These are phyloP conservation scores for Lutjanus argentimaculatus DNA, from an alignment of 2,797 vertebrate genomes.

Conservation along the genomic window DNA sequence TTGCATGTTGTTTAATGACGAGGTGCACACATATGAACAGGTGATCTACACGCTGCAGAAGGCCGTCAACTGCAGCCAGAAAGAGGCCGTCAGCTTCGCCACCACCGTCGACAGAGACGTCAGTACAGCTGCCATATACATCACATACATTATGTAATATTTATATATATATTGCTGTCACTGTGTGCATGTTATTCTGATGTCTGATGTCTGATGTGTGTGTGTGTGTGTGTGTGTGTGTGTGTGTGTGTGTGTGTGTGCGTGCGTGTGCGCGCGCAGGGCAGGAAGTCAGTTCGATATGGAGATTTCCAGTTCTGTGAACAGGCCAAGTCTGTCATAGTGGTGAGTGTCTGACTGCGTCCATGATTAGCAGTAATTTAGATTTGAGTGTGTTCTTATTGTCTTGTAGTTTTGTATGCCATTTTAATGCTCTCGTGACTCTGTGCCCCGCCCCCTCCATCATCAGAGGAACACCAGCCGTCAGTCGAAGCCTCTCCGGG, in stretches of 20 bases:
- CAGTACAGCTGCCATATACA: slow-evolving; percentile 71
- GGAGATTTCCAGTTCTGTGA: slow-evolving; percentile 97
- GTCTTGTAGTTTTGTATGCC: too few species aligned
- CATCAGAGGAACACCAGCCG: slow-evolving; percentile 95
- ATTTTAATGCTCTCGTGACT: too few species aligned
- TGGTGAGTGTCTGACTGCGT: slow-evolving; percentile 84
- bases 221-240: slow-evolving; percentile 5
- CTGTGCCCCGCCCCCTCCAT: too few species aligned
- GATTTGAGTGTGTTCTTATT: too few species aligned
- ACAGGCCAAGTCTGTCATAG: slow-evolving; percentile 95
- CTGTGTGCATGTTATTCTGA: neutral
- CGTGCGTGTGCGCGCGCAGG: slow-evolving; percentile 80
- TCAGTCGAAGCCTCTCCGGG: slow-evolving; percentile 95
- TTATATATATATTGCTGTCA: too few species aligned
- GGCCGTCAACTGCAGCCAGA: slow-evolving; percentile 96
- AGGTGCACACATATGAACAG: slow-evolving; percentile 99
- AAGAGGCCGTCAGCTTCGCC: slow-evolving; percentile 96
- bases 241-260: slow-evolving; percentile 12
- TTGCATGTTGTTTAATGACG: slow-evolving; percentile 99
- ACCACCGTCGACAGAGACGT: slow-evolving; percentile 98
- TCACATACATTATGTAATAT: neutral
- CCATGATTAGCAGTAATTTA: too few species aligned
- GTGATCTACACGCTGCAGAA: slow-evolving; percentile 99
- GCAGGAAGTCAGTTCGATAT: slow-evolving; percentile 94
- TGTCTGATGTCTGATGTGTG: neutral